phyloP scores from a whole-genome alignment of 2,888 invertebrate species.

The Galeruca laticollis region DNA sequence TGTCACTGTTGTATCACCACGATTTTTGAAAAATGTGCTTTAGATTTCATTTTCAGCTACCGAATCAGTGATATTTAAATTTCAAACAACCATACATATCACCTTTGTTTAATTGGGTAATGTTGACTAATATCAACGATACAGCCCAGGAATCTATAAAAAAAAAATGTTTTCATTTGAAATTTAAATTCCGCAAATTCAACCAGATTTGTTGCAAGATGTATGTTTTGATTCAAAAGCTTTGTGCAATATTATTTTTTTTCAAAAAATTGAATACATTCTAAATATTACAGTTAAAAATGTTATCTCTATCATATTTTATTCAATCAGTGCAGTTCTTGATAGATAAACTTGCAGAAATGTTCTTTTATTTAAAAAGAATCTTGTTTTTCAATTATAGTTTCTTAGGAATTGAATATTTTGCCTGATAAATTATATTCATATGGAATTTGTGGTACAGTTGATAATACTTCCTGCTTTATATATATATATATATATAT shows the following conservation, averaged over 20 bases:
- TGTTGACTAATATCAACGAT: conserved; percentile 1
- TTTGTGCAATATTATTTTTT: not conserved
- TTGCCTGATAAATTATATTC: too few species aligned
- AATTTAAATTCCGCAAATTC: not conserved
- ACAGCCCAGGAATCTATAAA: not conserved
- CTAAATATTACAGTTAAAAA: conserved; percentile 5
- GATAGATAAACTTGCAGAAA: not conserved
- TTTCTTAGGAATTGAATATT: too few species aligned
- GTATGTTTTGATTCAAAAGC: conserved; percentile 1
- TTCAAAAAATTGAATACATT: not conserved
- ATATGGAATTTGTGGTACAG: too few species aligned
- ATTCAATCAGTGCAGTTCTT: conserved; percentile 5
- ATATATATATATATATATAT: too few species aligned
- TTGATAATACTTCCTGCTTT: too few species aligned
- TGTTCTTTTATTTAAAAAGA: not conserved
- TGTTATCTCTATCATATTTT: not conserved
- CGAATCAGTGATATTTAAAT: not conserved
- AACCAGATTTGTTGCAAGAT: too few species aligned
- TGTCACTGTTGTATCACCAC: conserved; percentile 19
- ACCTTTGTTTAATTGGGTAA: not conserved
- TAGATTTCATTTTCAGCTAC: not conserved
- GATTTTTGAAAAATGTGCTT: conserved; percentile 20
- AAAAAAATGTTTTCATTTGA: not conserved
- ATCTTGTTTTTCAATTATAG: not conserved
- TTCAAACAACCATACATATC: not conserved